Evolutionary conservation across 2,888 invertebrate genomes (phyloP).

Genomic region (Syrphus vitripennis): DNA sequence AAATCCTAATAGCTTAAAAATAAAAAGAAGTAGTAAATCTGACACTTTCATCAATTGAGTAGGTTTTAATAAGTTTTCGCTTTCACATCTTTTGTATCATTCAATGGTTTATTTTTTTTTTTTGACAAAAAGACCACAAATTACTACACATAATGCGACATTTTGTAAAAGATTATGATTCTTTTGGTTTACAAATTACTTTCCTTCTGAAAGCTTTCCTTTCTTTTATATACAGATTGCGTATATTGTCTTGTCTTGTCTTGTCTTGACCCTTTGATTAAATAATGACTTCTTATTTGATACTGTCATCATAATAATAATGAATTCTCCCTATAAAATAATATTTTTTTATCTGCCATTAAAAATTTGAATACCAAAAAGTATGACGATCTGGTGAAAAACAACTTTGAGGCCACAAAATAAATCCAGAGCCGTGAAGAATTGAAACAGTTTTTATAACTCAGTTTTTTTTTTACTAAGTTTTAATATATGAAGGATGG

Average conservation of each 20-base stretch:
- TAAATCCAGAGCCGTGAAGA: not conserved
- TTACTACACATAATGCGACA: not conserved
- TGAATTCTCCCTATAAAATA: not conserved
- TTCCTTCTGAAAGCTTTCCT: not conserved
- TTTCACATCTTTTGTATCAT: slow-evolving; percentile 1
- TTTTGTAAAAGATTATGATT: not conserved
- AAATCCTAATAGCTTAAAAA: not conserved
- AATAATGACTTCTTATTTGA: slow-evolving; percentile 9
- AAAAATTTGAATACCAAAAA: slow-evolving; percentile 13
- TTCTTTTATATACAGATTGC: not conserved
- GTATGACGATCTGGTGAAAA: not conserved
- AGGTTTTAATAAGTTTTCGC: not conserved
- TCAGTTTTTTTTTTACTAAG: not conserved
- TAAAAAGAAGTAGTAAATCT: not conserved
- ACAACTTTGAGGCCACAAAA: not conserved
- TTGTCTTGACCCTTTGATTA: not conserved
- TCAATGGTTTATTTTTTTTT: not conserved
- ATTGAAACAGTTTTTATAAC: not conserved
- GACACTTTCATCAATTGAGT: not conserved
- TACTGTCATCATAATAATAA: not conserved
- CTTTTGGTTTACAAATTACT: not conserved
- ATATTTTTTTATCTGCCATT: not conserved
- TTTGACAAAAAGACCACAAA: not conserved
- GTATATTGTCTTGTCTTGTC: not conserved
- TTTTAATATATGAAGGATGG: slow-evolving; percentile 4